Evolutionary conservation across 2,888 invertebrate species (phyloP).

Genomic region (Erebia epiphron): DNA sequence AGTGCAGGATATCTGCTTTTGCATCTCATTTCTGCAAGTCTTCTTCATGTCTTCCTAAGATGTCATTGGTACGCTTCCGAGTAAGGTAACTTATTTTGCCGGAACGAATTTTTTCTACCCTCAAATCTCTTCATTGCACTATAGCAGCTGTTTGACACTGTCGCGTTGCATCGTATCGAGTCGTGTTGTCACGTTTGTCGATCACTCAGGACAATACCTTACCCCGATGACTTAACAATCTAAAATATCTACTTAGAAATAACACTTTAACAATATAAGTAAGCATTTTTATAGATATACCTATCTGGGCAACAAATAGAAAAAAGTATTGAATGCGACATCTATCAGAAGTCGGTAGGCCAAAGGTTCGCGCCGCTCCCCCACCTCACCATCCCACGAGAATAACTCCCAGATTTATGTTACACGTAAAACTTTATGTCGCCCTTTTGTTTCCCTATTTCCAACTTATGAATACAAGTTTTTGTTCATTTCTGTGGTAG

Average conservation of each 20-base stretch:
- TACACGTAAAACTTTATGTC: constrained; percentile 79
- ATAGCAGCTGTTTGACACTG: no score
- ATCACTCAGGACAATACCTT: no score
- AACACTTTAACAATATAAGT: neutral
- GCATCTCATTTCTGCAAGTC: neutral
- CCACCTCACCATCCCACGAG: constrained; percentile 77
- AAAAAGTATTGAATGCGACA: constrained; percentile 24
- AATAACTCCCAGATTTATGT: constrained; percentile 80
- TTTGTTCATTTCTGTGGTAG: constrained; percentile 25
- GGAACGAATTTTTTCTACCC: neutral
- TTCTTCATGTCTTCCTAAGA: neutral
- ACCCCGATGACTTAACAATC: neutral
- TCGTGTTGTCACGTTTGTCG: no score
- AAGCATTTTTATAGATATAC: neutral
- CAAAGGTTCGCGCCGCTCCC: constrained; percentile 42
- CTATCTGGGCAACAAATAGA: neutral
- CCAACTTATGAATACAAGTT: constrained; percentile 45
- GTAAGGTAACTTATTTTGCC: neutral
- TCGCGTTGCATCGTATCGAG: no score
- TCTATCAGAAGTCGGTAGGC: constrained; percentile 31
- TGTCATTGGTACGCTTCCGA: neutral
- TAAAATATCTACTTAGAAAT: neutral
- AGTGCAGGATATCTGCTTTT: neutral
- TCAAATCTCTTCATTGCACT: neutral
- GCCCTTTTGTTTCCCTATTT: constrained; percentile 66